phyloP scores from a whole-genome alignment of 2,113 vertebrate species.

The Anarrhichthys ocellatus region DNA sequence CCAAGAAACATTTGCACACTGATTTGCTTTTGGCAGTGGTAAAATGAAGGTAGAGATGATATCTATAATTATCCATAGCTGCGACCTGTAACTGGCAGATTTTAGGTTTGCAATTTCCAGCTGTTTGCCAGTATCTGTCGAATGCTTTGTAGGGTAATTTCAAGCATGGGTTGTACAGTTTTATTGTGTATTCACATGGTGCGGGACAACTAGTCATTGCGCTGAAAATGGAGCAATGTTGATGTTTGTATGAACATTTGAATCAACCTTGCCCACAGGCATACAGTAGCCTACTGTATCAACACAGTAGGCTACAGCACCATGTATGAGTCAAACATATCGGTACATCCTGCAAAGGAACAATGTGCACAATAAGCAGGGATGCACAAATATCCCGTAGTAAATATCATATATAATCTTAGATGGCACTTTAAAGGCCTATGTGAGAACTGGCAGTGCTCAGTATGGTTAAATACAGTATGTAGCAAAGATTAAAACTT shows the following conservation, averaged over 20 bases:
- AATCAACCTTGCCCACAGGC: background rate
- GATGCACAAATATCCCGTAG: background rate
- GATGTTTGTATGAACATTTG: background rate
- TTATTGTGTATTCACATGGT: slow-evolving; percentile 15
- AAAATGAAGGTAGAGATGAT: background rate
- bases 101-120: background rate
- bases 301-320: background rate
- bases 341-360: background rate
- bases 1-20: slow-evolving; percentile 1
- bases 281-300: background rate
- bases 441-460: background rate
- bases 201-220: background rate
- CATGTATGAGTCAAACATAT: background rate
- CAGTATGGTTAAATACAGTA: background rate
- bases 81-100: no score
- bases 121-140: slow-evolving; percentile 8
- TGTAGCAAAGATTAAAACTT: background rate
- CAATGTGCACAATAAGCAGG: background rate
- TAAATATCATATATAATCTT: background rate
- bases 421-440: background rate
- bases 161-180: background rate
- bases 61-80: slow-evolving; percentile 7
- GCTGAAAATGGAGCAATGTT: slow-evolving; percentile 8
- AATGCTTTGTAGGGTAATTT: slow-evolving; percentile 27
- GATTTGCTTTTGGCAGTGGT: background rate